Percentiles rank a stretch among this genome's conserved stretches.
Evolutionary conservation across 1,140 invertebrate genomes (phyloP).

Genomic region (Drosophila mauritiana): DNA sequence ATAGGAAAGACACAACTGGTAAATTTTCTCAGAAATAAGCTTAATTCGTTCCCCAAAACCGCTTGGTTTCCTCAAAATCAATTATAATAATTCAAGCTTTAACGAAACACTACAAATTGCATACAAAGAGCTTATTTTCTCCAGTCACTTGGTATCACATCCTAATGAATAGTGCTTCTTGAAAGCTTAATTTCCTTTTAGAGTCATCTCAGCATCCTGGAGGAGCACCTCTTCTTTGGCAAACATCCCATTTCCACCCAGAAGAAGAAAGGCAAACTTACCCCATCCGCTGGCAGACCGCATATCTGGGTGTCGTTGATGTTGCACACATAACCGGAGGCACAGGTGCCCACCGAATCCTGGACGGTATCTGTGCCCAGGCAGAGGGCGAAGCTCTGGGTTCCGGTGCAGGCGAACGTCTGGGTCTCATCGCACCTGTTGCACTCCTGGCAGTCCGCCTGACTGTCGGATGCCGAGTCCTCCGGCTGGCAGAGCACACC

Average conservation of each 20-base stretch:
- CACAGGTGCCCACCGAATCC: conserved; percentile 54
- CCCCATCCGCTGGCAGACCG: conserved; percentile 41
- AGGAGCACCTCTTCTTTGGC: not conserved
- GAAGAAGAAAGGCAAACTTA: conserved; percentile 22
- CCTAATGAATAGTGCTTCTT: conserved; percentile 2
- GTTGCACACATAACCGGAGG: conserved; percentile 64
- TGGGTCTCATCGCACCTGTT: conserved; percentile 61
- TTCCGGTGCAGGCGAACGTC: conserved; percentile 74
- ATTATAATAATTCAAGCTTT: no score
- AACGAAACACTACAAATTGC: no score
- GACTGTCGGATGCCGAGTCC: not conserved
- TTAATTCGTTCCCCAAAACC: no score
- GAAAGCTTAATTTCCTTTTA: conserved; percentile 5
- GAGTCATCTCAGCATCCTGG: not conserved
- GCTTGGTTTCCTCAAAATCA: no score
- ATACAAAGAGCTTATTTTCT: not conserved
- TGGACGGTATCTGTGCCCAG: conserved; percentile 51
- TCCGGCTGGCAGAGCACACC: conserved; percentile 54
- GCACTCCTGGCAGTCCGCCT: conserved; percentile 60
- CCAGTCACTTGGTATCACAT: not conserved
- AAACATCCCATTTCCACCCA: conserved; percentile 1
- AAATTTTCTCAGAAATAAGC: no score
- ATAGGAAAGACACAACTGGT: no score
- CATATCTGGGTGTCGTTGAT: conserved; percentile 57
- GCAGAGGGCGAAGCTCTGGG: conserved; percentile 66